These are phyloP conservation scores for Parnassius mnemosyne DNA, from an alignment of 2,888 invertebrate species.

Conservation along the genomic window DNA sequence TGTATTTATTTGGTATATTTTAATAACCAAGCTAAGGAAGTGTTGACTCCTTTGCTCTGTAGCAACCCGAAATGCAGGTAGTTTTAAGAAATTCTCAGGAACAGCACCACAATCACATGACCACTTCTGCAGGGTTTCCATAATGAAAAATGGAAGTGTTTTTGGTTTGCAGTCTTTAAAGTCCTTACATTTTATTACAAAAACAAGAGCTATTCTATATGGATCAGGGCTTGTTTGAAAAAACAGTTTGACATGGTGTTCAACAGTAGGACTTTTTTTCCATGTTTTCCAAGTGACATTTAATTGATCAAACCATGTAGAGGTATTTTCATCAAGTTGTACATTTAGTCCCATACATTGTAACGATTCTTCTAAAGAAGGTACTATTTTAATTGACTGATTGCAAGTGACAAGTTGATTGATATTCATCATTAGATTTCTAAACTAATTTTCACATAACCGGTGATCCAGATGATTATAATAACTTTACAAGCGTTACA, in stretches of 20 bases:
- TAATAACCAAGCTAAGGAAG: conserved; percentile 82
- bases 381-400: conserved; percentile 72
- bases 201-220: conserved; percentile 79
- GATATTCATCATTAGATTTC: conserved; percentile 45
- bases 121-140: conserved; percentile 82
- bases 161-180: conserved; percentile 83
- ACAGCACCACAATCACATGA: conserved; percentile 53
- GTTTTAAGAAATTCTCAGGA: conserved; percentile 80
- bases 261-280: conserved; percentile 79
- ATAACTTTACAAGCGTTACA: too few species aligned
- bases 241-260: conserved; percentile 68
- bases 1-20: conserved; percentile 82
- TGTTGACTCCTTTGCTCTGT: conserved; percentile 83
- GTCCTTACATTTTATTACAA: conserved; percentile 82
- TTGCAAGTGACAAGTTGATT: conserved; percentile 54
- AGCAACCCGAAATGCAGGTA: conserved; percentile 87
- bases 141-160: conserved; percentile 81
- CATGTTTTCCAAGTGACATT: conserved; percentile 70
- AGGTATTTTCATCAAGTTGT: conserved; percentile 59
- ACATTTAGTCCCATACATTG: conserved; percentile 61
- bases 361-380: conserved; percentile 68
- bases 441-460: not conserved
- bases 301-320: conserved; percentile 66
- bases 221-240: conserved; percentile 79
- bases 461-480: not conserved